Evolutionary conservation across 2,113 vertebrate species (phyloP), one percentile per base, ranked within the genome.

Genomic region (Nesoenas mayeri): DNA sequence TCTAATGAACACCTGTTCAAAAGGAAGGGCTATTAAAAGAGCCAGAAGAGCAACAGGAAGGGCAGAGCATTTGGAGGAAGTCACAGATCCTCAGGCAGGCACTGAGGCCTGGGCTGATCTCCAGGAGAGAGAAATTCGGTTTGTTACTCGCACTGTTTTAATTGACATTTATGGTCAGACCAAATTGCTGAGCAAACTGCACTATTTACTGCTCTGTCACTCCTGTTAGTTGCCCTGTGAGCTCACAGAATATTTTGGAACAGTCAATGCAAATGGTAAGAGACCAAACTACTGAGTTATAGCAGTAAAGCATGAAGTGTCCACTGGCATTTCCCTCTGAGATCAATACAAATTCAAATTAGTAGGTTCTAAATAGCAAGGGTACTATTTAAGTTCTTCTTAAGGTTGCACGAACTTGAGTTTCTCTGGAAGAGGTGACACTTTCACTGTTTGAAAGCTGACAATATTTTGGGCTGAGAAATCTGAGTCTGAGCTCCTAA

Each of bases 1-100:
- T 71, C 65, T 60, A 80, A 40, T 53, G 71, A 95, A 91, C 88
- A 96, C 96, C 93, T 96, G 95, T 47, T 80, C 3, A 19, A 96
- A 96, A 93, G 95, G 93, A 97, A 97, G 69, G 77, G 79, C 92
- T 97, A 95, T 88, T 93, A 90, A 97, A 96, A 96, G 93, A 88
- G 81, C 12, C 75, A 91, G 85, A 62, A 70, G 82, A 86, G 93
- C 48, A 93, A 96, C 85, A 96, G 96, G 95, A 97, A 96, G 85
- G 62, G 84, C 8, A 89, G 61, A 21, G 31, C 1, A 0, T 86
- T 75, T 69, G 48, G 72, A 96, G 95, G 96, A 95, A 96, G 70
- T 75, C 80, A 88, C 69, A 84, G 86, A 78, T 71, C 69, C 77
- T 91, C 40, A 47, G 50, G 40, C 3, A 3, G 92, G 85, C 75